Conservation (phyloP, 2,888 invertebrate genomes). For the Arctia plantaginis region DNA sequence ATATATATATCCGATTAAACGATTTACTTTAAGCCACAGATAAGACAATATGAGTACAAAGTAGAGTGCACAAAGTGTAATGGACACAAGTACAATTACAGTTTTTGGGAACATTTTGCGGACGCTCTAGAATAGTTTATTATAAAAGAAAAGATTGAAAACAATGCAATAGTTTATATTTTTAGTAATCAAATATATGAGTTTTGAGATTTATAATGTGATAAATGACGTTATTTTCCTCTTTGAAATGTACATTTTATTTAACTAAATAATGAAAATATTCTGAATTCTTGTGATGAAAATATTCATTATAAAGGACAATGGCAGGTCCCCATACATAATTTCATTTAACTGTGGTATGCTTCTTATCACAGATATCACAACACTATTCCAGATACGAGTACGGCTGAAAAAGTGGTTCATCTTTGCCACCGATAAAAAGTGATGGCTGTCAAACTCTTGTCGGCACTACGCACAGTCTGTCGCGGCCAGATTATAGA, state of each 20-base stretch:
- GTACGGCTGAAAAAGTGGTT: not conserved
- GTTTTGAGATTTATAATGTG: no score
- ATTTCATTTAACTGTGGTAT: not conserved
- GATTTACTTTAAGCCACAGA: not conserved
- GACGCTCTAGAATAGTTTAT: not conserved
- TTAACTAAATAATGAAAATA: not conserved
- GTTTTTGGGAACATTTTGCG: not conserved
- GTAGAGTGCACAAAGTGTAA: not conserved
- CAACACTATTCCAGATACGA: not conserved
- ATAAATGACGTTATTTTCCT: no score
- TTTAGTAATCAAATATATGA: no score
- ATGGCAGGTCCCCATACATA: no score
- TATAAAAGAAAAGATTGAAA: not conserved
- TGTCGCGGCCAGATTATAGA: not conserved
- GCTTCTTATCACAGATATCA: not conserved
- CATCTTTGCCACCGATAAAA: not conserved
- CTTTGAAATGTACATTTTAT: not conserved
- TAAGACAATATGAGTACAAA: not conserved
- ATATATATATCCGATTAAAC: not conserved
- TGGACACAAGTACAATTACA: not conserved
- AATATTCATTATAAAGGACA: not conserved
- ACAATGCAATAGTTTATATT: no score
- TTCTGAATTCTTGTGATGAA: no score
- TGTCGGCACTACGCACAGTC: not conserved
- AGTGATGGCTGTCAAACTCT: not conserved